phyloP scores from a whole-genome alignment of 1,140 invertebrate species.

The Patella vulgata region DNA sequence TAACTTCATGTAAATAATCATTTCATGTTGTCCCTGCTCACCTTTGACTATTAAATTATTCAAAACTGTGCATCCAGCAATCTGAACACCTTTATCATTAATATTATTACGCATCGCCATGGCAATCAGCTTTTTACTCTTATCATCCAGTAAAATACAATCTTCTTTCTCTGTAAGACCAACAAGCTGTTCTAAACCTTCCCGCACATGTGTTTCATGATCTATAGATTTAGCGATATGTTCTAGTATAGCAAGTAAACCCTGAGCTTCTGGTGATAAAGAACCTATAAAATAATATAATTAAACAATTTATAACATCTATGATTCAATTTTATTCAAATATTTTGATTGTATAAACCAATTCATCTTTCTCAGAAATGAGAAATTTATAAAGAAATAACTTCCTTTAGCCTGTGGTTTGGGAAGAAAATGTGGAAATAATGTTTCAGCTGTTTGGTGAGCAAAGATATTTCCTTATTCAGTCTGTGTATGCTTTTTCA shows the following conservation, averaged over 20 bases:
- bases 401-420: no score
- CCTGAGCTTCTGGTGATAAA: constrained; percentile 39
- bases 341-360: no score
- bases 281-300: constrained; percentile 29
- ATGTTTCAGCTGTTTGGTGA: no score
- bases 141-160: constrained; percentile 37
- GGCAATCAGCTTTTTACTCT: constrained; percentile 48
- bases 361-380: no score
- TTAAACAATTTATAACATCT: no score
- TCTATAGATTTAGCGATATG: constrained; percentile 45
- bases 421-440: no score
- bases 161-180: constrained; percentile 40
- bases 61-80: constrained; percentile 53
- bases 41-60: constrained; percentile 51
- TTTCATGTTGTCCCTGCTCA: no score
- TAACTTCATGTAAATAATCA: no score
- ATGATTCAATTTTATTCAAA: no score
- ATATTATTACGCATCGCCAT: constrained; percentile 55
- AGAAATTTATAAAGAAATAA: no score
- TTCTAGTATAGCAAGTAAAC: constrained; percentile 27
- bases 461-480: no score
- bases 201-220: constrained; percentile 50
- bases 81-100: constrained; percentile 45
- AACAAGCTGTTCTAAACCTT: constrained; percentile 48
- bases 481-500: no score